Evolutionary conservation across 2,888 invertebrate genomes (phyloP), one percentile per base, ranked within the genome.

Genomic region (Ophion slaviceki): DNA sequence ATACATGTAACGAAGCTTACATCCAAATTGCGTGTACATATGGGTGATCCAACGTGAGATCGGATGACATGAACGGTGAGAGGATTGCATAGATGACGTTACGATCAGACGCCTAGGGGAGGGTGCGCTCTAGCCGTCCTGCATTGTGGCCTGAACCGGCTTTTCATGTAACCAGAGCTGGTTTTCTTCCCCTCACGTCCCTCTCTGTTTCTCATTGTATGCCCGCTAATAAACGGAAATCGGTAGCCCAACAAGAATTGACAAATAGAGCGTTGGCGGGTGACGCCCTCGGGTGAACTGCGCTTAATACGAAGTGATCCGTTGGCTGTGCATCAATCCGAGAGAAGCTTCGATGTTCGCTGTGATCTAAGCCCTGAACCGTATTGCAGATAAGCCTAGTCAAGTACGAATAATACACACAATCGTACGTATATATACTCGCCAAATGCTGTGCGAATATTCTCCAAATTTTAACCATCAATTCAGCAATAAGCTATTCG

Each of bases 321-420:
- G 82, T 71, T 71, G 78, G 67, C 62, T 75, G 45, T 76, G 80
- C 78, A 76, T 88, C 80, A 75, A 82, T 82, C 76, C 70, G 17
- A 70, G 61, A 64, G 75, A 71, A 82, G 84, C 79, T 53, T 36
- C 11, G 67, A 67, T 62, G 62, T 75, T 75, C 62, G 28, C 45
- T 36, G 59, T 10, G 47, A 59, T 57, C 14, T 77, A 76, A 80
- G 72, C 61, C 32, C 28, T 47, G n/a, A 40, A 59, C 45, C 59
- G 24, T 28, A 24, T 24, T 53, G 11, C 64, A 10, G 36, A 62
- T 24, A 32, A 24, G 64, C 36, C 47, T 28, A 36, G 20, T 47
- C 32, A n/a, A 7, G 45, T 36, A 32, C 40, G 17, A 59, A 61
- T 67, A 7, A 24, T 47, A 14, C 32, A 40, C 40, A 17, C 61